Conservation (phyloP, 2,113 vertebrate species). For the Phalacrocorax brasilianus region DNA sequence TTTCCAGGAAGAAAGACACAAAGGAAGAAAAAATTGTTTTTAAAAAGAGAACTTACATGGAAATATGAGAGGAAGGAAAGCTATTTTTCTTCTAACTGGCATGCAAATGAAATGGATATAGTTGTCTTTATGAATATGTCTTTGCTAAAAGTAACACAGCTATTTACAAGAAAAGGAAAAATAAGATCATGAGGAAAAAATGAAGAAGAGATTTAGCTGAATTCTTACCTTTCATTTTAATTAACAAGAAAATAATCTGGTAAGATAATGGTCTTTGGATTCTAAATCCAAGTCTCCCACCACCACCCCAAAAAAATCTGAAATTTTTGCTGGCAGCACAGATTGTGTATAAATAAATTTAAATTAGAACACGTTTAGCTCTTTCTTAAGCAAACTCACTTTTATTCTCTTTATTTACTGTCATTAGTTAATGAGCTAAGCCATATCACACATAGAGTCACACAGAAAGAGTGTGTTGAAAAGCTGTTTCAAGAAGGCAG, state of each 20-base stretch:
- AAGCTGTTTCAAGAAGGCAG: background rate
- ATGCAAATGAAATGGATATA: background rate
- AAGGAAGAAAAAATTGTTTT: background rate
- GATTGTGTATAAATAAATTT: background rate
- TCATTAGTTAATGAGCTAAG: background rate
- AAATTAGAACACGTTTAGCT: background rate
- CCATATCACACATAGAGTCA: background rate
- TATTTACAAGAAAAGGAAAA: background rate
- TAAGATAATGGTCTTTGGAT: background rate
- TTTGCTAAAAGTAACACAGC: background rate
- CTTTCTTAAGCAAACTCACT: background rate
- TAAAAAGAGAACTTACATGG: background rate
- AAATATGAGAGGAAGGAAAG: background rate
- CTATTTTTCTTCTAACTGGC: background rate
- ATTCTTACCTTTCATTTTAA: background rate
- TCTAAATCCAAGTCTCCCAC: background rate
- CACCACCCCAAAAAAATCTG: background rate
- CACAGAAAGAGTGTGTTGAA: background rate
- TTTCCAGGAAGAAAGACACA: background rate
- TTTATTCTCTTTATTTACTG: background rate
- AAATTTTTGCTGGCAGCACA: background rate
- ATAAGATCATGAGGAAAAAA: background rate
- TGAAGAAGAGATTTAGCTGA: background rate
- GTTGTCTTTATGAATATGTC: background rate
- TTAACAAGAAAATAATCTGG: background rate